These are phyloP conservation scores for Brotula barbata DNA, from an alignment of 2,797 vertebrate genomes.

Conservation along the genomic window DNA sequence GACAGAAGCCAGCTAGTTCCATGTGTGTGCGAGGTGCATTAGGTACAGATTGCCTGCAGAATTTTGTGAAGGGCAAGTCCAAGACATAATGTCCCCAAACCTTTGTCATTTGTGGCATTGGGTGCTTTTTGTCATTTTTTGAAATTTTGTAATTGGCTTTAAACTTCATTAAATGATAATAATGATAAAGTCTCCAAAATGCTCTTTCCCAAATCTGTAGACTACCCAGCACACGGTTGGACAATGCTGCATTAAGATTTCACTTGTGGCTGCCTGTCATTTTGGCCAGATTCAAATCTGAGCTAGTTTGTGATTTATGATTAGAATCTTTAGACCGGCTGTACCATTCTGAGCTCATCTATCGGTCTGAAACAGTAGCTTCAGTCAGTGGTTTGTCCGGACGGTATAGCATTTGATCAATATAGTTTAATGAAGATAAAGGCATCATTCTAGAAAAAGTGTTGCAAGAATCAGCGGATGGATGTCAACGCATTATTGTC, in stretches of 20 bases:
- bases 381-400: not conserved
- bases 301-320: constrained; percentile 32
- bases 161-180: no score
- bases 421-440: constrained; percentile 6
- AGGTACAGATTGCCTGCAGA: no score
- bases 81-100: no score
- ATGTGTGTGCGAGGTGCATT: no score
- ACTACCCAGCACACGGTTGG: no score
- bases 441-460: not conserved
- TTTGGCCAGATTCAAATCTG: constrained; percentile 47
- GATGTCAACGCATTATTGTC: not conserved
- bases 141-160: no score
- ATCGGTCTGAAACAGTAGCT: constrained; percentile 1
- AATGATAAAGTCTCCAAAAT: no score
- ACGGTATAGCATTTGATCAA: not conserved
- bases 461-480: not conserved
- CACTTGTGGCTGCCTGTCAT: constrained; percentile 49
- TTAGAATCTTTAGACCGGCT: constrained; percentile 18
- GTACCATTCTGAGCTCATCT: constrained; percentile 27
- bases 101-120: no score
- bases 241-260: constrained; percentile 45
- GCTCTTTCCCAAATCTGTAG: no score
- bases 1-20: no score
- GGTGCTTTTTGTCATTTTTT: no score
- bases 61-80: no score